Evolutionary conservation across 2,888 invertebrate genomes (phyloP).

Genomic region (Dicycla oo): DNA sequence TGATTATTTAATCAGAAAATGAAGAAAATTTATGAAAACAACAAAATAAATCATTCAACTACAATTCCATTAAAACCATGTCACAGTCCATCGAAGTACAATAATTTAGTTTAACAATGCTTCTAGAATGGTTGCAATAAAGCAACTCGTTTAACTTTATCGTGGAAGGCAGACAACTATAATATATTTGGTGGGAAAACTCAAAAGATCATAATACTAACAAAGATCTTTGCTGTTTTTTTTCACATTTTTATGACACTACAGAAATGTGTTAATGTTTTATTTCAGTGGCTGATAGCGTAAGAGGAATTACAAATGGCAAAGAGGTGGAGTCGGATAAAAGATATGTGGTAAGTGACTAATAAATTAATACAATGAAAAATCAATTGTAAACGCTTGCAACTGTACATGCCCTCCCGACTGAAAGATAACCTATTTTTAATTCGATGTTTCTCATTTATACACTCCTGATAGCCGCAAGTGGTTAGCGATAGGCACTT

Average conservation of each 20-base stretch:
- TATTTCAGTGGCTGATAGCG: slow-evolving; percentile 34
- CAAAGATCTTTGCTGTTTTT: background rate
- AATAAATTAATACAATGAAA: background rate
- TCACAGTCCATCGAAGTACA: slow-evolving; percentile 33
- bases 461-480: background rate
- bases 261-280: background rate
- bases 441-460: background rate
- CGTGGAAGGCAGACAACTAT: background rate
- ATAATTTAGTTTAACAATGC: slow-evolving; percentile 3
- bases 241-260: background rate
- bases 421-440: background rate
- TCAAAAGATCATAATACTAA: background rate
- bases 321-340: background rate
- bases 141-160: no score
- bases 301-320: slow-evolving; percentile 56
- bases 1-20: background rate
- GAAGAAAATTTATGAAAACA: slow-evolving; percentile 23
- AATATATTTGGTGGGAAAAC: background rate
- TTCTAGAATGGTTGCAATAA: slow-evolving; percentile 33
- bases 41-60: slow-evolving; percentile 15
- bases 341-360: slow-evolving; percentile 38
- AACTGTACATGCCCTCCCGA: background rate
- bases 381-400: background rate
- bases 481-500: background rate
- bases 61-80: slow-evolving; percentile 4